Evolutionary conservation across 2,888 invertebrate species (phyloP), one percentile per base, ranked within the genome.

Genomic region (Athripsodes cinereus): DNA sequence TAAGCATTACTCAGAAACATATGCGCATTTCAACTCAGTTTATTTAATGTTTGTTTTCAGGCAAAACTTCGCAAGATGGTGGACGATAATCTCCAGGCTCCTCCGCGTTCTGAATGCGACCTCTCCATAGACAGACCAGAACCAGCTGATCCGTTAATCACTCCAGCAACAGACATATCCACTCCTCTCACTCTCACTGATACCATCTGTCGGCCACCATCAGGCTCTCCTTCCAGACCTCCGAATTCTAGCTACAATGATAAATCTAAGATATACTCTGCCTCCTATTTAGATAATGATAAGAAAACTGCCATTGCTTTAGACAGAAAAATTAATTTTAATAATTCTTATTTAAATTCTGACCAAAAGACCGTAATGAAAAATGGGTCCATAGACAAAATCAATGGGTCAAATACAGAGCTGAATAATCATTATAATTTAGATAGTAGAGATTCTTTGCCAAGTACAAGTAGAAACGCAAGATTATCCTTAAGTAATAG

Each of bases 11-110:
- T n/a, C n/a, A n/a, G n/a, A n/a, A n/a, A n/a, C n/a, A n/a, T n/a
- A n/a, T n/a, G n/a, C n/a, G n/a, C n/a, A n/a, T n/a, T n/a, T n/a
- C n/a, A n/a, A n/a, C n/a, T n/a, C n/a, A n/a, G n/a, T n/a, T n/a
- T n/a, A n/a, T n/a, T n/a, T 40, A 8, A n/a, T 40, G 3, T 40
- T 16, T 13, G 13, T 40, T 59, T 67, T 18, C 78, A 89, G 85
- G 83, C 83, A 76, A 88, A 88, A 82, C 86, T 88, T 73, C 84
- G 89, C 79, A 90, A 88, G 79, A 91, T 91, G 91, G 90, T 91
- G 71, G 91, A 91, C 78, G 91, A 92, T 81, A 90, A 91, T 79
- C 84, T 86, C 71, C 82, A 85, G 67, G 84, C 84, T 66, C 79
- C 82, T 57, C 75, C 84, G 52, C 79, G 84, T 65, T 81, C 83